These are phyloP conservation scores for Lepisosteus osseus DNA, from an alignment of 2,113 vertebrate species.

Conservation along the genomic window DNA sequence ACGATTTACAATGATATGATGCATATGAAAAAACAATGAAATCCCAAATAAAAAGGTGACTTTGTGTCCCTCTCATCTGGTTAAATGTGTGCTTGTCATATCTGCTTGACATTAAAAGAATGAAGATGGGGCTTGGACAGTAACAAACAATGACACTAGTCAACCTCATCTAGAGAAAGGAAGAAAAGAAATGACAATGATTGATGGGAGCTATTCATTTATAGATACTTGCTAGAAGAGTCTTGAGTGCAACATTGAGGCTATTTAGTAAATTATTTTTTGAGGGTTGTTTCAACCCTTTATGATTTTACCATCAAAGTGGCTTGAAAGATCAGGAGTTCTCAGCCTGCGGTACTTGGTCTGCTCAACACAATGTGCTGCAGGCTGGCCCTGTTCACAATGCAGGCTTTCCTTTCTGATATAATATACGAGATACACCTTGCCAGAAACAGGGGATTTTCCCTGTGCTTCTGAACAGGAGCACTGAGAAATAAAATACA, in stretches of 20 bases:
- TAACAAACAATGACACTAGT: conserved; percentile 94
- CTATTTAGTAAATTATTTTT: conserved; percentile 37
- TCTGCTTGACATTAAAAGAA: conserved; percentile 83
- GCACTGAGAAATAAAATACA: not conserved
- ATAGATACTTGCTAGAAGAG: conserved; percentile 77
- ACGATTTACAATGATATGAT: conserved; percentile 35
- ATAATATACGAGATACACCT: conserved; percentile 9
- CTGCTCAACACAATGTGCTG: conserved; percentile 21
- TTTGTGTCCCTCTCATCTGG: conserved; percentile 80
- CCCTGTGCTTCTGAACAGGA: not conserved
- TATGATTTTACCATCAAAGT: conserved; percentile 1
- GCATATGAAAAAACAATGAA: conserved; percentile 50
- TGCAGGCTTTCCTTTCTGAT: conserved; percentile 14
- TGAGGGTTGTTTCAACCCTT: conserved; percentile 22
- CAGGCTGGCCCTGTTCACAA: conserved; percentile 24
- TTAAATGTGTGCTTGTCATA: conserved; percentile 89
- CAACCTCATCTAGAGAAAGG: conserved; percentile 83
- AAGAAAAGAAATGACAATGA: conserved; percentile 91
- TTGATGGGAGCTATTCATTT: conserved; percentile 92
- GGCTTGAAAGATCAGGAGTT: conserved; percentile 13
- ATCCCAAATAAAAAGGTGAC: conserved; percentile 91
- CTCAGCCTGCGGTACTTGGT: conserved; percentile 17
- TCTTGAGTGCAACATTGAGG: conserved; percentile 48
- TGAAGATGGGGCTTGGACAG: conserved; percentile 84
- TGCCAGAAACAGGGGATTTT: not conserved